Evolutionary conservation across 2,113 vertebrate genomes (phyloP).

Genomic region (Sterna hirundo): DNA sequence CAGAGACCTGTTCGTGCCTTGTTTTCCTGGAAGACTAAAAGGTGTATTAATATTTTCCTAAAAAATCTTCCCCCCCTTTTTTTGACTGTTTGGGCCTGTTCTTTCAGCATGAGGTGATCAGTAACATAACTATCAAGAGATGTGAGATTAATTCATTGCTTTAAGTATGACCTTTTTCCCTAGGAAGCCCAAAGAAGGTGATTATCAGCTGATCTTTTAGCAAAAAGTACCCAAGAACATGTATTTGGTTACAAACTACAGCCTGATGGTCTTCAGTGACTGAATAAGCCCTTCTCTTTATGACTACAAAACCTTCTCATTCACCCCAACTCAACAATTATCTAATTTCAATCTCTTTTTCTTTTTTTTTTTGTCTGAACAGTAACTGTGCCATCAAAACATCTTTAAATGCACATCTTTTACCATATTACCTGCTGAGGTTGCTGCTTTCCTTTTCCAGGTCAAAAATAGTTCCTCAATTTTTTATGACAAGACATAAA

Average conservation of each 20-base stretch:
- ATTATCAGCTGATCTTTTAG: neutral
- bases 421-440: neutral
- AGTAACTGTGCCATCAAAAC: neutral
- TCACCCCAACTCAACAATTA: neutral
- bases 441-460: neutral
- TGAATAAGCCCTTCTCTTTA: neutral
- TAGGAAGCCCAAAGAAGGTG: neutral
- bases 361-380: neutral
- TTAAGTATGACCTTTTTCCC: neutral
- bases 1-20: neutral
- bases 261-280: neutral
- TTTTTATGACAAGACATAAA: neutral
- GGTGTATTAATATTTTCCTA: neutral
- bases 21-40: neutral
- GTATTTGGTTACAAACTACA: neutral
- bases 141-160: neutral
- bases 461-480: neutral
- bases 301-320: neutral
- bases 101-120: neutral
- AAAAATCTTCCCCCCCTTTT: neutral
- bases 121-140: neutral
- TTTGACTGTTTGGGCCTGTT: neutral
- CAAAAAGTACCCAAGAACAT: neutral
- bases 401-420: neutral
- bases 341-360: neutral